Conservation (phyloP, 2,113 vertebrate genomes). For the Oceanites oceanicus region DNA sequence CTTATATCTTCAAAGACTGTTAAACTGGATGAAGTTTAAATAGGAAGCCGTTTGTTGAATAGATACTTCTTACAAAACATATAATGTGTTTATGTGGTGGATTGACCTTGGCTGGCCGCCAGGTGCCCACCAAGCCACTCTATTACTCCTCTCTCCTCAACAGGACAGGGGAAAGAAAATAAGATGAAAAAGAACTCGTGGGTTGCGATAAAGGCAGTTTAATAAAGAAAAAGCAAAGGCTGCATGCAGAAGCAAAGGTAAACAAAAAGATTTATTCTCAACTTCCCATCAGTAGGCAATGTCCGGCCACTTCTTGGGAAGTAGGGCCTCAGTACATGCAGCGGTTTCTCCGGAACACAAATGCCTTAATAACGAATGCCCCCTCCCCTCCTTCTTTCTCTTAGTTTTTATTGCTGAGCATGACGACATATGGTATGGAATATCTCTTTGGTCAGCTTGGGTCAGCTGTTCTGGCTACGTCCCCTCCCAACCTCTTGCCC, state of each 20-base stretch:
- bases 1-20: neutral
- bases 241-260: fast-evolving
- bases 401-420: neutral
- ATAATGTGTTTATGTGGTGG: neutral
- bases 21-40: neutral
- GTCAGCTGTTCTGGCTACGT: neutral
- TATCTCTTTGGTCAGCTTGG: neutral
- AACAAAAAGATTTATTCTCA: neutral
- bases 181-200: neutral
- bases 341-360: neutral
- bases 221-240: neutral
- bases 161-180: neutral
- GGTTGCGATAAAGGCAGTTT: neutral
- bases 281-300: neutral
- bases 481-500: neutral
- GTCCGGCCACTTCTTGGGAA: neutral
- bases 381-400: neutral
- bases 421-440: neutral
- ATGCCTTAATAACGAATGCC: neutral
- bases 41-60: neutral
- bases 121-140: too few species aligned
- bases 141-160: neutral
- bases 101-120: neutral
- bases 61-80: neutral
- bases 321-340: neutral